These are phyloP conservation scores for Callyntrura sp. DNA, from an alignment of 2,888 invertebrate genomes.

Conservation along the genomic window DNA sequence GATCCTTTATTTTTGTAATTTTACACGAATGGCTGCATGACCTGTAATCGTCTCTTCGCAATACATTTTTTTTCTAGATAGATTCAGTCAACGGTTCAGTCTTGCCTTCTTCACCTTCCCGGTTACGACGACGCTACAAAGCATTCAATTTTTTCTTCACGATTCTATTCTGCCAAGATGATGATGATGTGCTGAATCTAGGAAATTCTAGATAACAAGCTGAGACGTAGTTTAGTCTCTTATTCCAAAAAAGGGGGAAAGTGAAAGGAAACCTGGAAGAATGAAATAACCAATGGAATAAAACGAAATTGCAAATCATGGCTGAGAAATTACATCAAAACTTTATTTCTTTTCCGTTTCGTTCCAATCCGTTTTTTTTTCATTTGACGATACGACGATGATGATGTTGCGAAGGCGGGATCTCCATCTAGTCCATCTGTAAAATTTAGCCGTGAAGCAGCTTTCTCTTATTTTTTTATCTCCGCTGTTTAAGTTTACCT, in stretches of 20 bases:
- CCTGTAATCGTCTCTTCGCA: constrained; percentile 3
- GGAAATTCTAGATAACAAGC: neutral
- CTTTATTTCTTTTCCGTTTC: constrained; percentile 7
- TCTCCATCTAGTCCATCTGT: neutral
- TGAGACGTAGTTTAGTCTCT: neutral
- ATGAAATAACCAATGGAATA: neutral
- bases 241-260: neutral
- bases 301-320: constrained; percentile 42
- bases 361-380: neutral
- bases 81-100: neutral
- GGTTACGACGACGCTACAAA: neutral
- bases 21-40: neutral
- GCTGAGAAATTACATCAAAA: constrained; percentile 24
- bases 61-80: neutral
- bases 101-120: neutral
- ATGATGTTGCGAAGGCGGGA: neutral
- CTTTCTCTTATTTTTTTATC: too few species aligned
- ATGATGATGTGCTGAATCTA: constrained; percentile 1
- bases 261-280: constrained; percentile 4
- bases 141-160: constrained; percentile 6
- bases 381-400: neutral
- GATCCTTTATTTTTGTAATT: constrained; percentile 24
- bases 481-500: too few species aligned
- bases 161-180: neutral
- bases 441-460: neutral